A percentile compares a stretch with the other conserved stretches of the same genome.
Evolutionary conservation across 2,797 vertebrate genomes (phyloP).

Genomic region (Gephyroberyx darwinii): DNA sequence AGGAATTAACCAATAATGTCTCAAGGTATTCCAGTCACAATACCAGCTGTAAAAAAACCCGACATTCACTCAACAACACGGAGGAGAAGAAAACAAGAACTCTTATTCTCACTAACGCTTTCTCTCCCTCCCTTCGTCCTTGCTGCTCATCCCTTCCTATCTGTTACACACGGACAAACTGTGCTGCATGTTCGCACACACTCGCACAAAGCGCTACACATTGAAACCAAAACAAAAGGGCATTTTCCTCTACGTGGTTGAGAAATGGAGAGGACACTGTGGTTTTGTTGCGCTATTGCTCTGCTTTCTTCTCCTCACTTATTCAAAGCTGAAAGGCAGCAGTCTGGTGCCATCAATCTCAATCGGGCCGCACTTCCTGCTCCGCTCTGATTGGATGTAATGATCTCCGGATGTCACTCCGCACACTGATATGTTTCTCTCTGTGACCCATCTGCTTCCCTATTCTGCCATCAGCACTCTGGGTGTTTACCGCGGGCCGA

Average conservation of each 20-base stretch:
- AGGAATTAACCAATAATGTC: no score
- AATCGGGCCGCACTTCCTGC: slow-evolving; percentile 72
- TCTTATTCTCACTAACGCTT: not conserved
- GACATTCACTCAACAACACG: slow-evolving; percentile 19
- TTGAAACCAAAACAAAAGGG: slow-evolving; percentile 47
- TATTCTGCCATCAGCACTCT: slow-evolving; percentile 64
- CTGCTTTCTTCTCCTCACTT: slow-evolving; percentile 72
- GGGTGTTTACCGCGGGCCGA: slow-evolving; percentile 64
- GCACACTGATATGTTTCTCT: slow-evolving; percentile 70
- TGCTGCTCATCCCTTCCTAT: not conserved
- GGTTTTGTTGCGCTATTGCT: slow-evolving; percentile 69
- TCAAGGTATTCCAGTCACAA: no score
- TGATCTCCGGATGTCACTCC: slow-evolving; percentile 78
- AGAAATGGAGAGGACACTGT: slow-evolving; percentile 65
- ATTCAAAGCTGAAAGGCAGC: slow-evolving; percentile 72
- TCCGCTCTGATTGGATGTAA: slow-evolving; percentile 77
- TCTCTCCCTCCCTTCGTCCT: slow-evolving; percentile 3
- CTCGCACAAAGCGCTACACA: slow-evolving; percentile 3
- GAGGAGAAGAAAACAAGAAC: slow-evolving; percentile 13
- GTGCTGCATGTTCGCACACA: not conserved
- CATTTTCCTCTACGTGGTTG: slow-evolving; percentile 53
- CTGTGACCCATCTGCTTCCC: slow-evolving; percentile 74
- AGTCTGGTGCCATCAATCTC: slow-evolving; percentile 75
- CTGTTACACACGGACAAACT: slow-evolving; percentile 5
- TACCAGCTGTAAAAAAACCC: no score